Evolutionary conservation across 2,797 vertebrate species (phyloP).

Genomic region (Limosa lapponica): DNA sequence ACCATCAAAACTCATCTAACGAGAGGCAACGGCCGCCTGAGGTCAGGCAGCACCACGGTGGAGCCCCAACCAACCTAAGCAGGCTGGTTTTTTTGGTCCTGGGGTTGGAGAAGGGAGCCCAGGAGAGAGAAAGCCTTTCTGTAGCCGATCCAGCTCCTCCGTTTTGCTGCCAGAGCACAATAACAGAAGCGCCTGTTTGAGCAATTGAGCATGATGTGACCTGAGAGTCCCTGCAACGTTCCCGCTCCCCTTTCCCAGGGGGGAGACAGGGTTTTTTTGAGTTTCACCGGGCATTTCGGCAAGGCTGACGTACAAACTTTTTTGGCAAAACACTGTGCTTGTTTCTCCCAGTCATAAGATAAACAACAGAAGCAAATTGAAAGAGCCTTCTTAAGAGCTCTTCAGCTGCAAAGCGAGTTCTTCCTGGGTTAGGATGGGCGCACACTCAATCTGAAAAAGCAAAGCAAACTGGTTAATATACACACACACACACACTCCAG

Average conservation of each 20-base stretch:
- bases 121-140: slow-evolving; percentile 49
- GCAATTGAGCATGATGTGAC: slow-evolving; percentile 85
- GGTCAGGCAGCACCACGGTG: neutral
- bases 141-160: slow-evolving; percentile 55
- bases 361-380: slow-evolving; percentile 75
- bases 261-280: neutral
- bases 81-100: neutral
- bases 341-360: slow-evolving; percentile 79
- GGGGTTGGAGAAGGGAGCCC: neutral
- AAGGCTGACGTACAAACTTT: slow-evolving; percentile 76
- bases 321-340: slow-evolving; percentile 65
- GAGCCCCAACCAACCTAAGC: neutral
- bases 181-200: slow-evolving; percentile 71
- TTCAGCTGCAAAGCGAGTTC: slow-evolving; percentile 81
- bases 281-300: slow-evolving; percentile 58
- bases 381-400: slow-evolving; percentile 80
- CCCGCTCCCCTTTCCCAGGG: slow-evolving; percentile 8
- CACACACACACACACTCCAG: slow-evolving; percentile 77
- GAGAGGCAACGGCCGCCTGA: neutral
- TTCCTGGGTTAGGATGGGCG: slow-evolving; percentile 81
- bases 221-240: slow-evolving; percentile 65
- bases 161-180: slow-evolving; percentile 48
- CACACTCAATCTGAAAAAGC: slow-evolving; percentile 94
- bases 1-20: neutral
- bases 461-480: slow-evolving; percentile 98